Base-by-base conservation (phyloP, 64 coral and sea anemone species). In the Pocillopora verrucosa region DNA sequence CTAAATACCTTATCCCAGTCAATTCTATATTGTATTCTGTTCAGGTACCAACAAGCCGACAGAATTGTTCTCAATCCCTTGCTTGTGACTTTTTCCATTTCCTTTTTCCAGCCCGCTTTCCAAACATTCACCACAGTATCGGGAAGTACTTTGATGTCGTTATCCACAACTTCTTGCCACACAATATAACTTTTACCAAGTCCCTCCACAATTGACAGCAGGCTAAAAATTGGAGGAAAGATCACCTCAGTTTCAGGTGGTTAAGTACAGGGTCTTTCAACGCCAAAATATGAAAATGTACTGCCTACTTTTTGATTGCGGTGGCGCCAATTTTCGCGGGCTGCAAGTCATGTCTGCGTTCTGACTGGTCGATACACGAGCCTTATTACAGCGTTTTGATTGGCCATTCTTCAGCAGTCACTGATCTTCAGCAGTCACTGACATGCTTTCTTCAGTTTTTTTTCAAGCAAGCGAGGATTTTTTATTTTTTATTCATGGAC, bases 121-220 rank as follows among this genome's bases (percentile, higher is more conserved):
- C 94, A 95, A 58, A 95, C 79, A 76, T 95, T 95, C 45, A 95
- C 94, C 36, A 95, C 94, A 24, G 94, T 95, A 35, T 95, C 94
- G 0, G 89, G 85, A 12, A 37, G 76, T n/a, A 95, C 94, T 76
- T 91, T 85, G 1, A 95, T 85, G 61, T 88, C 56, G 80, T 88
- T 88, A 73, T 95, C 94, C 14, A 95, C 83, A 26, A 95, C 94
- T 58, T 95, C 94, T 83, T 95, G 94, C 94, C 94, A 95, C 36
- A 95, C 88, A n/a, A 95, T 90, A 74, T 95, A 92, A 60, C 89
- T 92, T 26, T 92, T 95, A 16, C 87, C 82, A 56, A 95, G 73
- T 30, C 77, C 45, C 24, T 16, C 84, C 41, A 95, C 75, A 37
- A 92, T 95, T 34, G 91, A 59, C 58, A 92, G 84, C 16, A 95